Evolutionary conservation across 2,888 invertebrate species (phyloP), one percentile per base, ranked within the genome.

Genomic region (Mythimna albipuncta): DNA sequence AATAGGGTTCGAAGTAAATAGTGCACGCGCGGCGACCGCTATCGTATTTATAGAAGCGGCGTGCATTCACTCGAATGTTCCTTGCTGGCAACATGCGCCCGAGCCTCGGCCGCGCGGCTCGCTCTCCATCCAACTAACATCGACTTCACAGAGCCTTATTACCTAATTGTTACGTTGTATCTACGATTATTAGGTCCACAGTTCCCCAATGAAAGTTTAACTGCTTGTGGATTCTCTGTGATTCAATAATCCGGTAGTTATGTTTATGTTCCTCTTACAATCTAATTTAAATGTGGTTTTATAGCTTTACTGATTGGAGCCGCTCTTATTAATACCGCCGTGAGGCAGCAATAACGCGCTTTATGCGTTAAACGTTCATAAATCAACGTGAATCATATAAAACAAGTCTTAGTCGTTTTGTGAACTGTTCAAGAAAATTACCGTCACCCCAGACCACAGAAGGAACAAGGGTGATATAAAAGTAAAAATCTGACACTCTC

Each of bases 21-120:
- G 89, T 88, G 84, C 87, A 82, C 82, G 85, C 83, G 84, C 75
- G 75, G 81, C 76, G 83, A 84, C 79, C 77, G 89, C 80, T 81
- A 79, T 88, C 87, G 90, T 94, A 94, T 94, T 93, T 95, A 94
- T 95, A 94, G 91, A 91, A 85, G 86, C 86, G 70, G 86, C 78
- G 83, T 87, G 91, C 94, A 87, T 93, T 95, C 94, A 92, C 94
- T 93, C 88, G 91, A 92, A 90, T 88, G 92, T 92, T 93, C 91
- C 91, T 89, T 90, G 84, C 88, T 88, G 83, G 84, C 83, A 83
- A 80, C 75, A 65, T 85, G 71, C 75, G 75, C 61, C 63, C 59
- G 82, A 82, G 75, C 70, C 77, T 77, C 84, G 87, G 85, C 52
- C 83, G 79, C 83, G 76, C 84, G 32, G 50, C 54, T 57, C 73